A percentile compares a stretch with the other conserved stretches of the same genome.
Evolutionary conservation across 1,140 invertebrate species (phyloP).

Genomic region (Lepidurus apus): DNA sequence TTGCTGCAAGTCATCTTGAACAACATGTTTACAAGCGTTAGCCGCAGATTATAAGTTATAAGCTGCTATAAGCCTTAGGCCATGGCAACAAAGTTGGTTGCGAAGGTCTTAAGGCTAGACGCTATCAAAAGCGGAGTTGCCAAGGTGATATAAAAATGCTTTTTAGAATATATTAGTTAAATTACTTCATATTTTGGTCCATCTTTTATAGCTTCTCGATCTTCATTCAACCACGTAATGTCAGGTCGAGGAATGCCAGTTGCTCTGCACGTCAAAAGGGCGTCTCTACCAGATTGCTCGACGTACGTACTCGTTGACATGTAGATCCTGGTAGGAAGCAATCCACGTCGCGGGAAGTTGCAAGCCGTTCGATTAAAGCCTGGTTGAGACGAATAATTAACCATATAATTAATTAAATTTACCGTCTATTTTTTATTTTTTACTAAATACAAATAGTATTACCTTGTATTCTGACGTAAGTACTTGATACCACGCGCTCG

Average conservation of each 20-base stretch:
- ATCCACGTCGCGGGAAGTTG: neutral
- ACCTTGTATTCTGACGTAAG: constrained; percentile 37
- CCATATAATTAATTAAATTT: neutral
- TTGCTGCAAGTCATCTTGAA: neutral
- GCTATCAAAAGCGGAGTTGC: no score
- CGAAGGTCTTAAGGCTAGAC: no score
- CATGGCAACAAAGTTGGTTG: no score
- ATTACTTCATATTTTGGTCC: constrained; percentile 29
- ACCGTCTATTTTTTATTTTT: neutral
- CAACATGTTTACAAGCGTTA: no score
- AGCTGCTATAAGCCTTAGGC: no score
- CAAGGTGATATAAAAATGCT: neutral
- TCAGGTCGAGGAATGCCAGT: constrained; percentile 41
- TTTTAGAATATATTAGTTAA: neutral
- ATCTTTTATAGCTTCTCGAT: constrained; percentile 4
- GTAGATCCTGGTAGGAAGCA: constrained; percentile 42
- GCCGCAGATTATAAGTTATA: no score
- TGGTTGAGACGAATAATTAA: neutral
- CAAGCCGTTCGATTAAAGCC: constrained; percentile 9
- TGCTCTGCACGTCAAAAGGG: constrained; percentile 45
- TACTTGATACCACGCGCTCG: constrained; percentile 38
- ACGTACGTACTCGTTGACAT: constrained; percentile 45
- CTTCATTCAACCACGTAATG: constrained; percentile 42
- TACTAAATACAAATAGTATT: neutral
- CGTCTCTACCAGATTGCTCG: constrained; percentile 43